These are phyloP conservation scores for Botia almorhae DNA, from an alignment of 2,797 vertebrate species.

Conservation along the genomic window DNA sequence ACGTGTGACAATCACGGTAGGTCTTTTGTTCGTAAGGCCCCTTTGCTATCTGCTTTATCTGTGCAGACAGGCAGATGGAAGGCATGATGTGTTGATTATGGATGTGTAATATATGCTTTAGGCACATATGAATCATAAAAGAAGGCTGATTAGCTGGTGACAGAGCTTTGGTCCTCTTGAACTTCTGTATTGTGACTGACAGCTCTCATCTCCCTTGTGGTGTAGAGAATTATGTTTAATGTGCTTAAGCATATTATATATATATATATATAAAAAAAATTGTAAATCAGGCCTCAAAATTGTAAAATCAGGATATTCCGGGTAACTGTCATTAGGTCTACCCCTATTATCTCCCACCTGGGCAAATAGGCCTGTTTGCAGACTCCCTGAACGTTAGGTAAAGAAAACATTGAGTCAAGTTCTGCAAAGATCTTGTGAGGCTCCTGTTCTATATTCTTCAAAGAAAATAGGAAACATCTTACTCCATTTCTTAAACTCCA, in stretches of 20 bases:
- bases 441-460: background rate
- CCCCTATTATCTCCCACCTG: conserved; percentile 6
- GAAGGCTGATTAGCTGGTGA: conserved; percentile 35
- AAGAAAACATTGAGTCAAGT: conserved; percentile 15
- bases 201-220: background rate
- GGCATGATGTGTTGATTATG: conserved; percentile 42
- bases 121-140: conserved; percentile 56
- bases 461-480: conserved; percentile 16
- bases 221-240: background rate
- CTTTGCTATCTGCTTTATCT: conserved; percentile 15
- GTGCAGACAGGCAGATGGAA: conserved; percentile 42
- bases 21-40: conserved; percentile 45
- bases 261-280: too few species aligned
- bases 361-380: conserved; percentile 29
- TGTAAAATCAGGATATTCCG: conserved; percentile 39
- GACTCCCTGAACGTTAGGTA: conserved; percentile 20
- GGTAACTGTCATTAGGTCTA: conserved; percentile 30
- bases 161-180: conserved; percentile 3
- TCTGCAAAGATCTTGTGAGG: background rate
- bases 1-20: conserved; percentile 21
- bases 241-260: too few species aligned
- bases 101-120: conserved; percentile 63
- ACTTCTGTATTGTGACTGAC: conserved; percentile 13
- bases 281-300: conserved; percentile 4
- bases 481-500: conserved; percentile 4